Percentiles rank a stretch among this genome's conserved stretches.
These are phyloP conservation scores for Battus philenor DNA, from an alignment of 1,140 invertebrate species.

Conservation along the genomic window DNA sequence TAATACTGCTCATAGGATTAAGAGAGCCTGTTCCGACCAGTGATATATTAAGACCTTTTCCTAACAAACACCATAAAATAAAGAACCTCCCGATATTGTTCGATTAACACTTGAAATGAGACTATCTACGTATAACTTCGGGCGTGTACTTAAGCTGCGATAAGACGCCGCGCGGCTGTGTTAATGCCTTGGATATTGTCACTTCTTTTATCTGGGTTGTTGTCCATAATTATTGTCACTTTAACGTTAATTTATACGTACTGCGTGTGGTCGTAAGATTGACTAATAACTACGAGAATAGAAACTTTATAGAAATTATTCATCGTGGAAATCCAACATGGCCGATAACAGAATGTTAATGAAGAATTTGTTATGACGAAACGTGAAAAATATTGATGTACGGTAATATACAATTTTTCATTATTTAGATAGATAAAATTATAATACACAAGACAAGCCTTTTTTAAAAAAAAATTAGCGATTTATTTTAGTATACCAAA, in stretches of 20 bases:
- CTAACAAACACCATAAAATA: slow-evolving; percentile 11
- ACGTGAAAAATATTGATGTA: too few relatives aligned
- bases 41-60: slow-evolving; percentile 16
- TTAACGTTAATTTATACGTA: slow-evolving; percentile 10
- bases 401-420: too few relatives aligned
- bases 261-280: slow-evolving; percentile 13
- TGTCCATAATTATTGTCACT: slow-evolving; percentile 16
- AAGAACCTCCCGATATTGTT: slow-evolving; percentile 10
- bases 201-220: slow-evolving; percentile 2
- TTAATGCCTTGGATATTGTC: slow-evolving; percentile 6
- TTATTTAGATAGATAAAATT: too few relatives aligned
- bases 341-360: too few relatives aligned
- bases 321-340: too few relatives aligned
- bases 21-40: not conserved
- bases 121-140: slow-evolving; percentile 6
- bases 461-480: too few relatives aligned
- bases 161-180: not conserved
- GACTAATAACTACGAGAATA: slow-evolving; percentile 12
- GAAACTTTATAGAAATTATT: slow-evolving; percentile 9
- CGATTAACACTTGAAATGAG: slow-evolving; percentile 11
- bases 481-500: too few relatives aligned
- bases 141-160: slow-evolving; percentile 4
- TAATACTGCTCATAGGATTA: too few relatives aligned
- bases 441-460: too few relatives aligned
- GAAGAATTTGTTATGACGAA: too few relatives aligned